Base-by-base conservation (phyloP, 2,113 vertebrate genomes). In the Phaethornis superciliosus region DNA sequence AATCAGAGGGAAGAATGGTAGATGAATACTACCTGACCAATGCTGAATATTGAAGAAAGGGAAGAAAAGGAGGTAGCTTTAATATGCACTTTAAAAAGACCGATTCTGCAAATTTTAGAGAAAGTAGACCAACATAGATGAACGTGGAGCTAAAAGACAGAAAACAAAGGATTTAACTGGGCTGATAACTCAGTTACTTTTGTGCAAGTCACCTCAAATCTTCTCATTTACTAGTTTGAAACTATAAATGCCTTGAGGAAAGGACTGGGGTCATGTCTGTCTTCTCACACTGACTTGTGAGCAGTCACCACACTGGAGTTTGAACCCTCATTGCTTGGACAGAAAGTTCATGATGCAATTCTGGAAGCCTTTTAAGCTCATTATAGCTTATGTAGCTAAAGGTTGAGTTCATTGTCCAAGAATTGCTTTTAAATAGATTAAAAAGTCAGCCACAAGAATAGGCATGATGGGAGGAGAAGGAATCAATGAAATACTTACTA, bases 21-120 rank as follows among this genome's bases (percentile, higher is more conserved):
- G 35, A 15, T 26, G 19, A 81, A 56, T n/a, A 20, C 20, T 72
- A 59, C n/a, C 44, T 44, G 49, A 52, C 20, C 44, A 64, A 33
- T 1, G 3, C 1, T 0, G 0, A 35, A 59, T 72, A 40, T 14
- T 30, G 26, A 35, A 69, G 23, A 54, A 60, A 9, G 2, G 2
- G 30, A 8, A 65, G 7, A 42, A 71, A 55, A 55, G 6, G 12
- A 58, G 23, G 22, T 47, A 79, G 64, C 7, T 27, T 75, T 58
- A 84, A 55, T 7, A 67, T 76, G 30, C 23, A 15, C 15, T 51
- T 78, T 8, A 15, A 35, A 46, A 67, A 78, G 13, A 24, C 12
- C 10, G 54, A 4, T 52, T 64, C 23, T 35, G 23, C 12, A 2
- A 1, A 35, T 49, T 86, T 64, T n/a, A 42, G 10, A 75, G 52